Conservation (phyloP, 2,888 invertebrate genomes). For the Drosophila lacicola region DNA sequence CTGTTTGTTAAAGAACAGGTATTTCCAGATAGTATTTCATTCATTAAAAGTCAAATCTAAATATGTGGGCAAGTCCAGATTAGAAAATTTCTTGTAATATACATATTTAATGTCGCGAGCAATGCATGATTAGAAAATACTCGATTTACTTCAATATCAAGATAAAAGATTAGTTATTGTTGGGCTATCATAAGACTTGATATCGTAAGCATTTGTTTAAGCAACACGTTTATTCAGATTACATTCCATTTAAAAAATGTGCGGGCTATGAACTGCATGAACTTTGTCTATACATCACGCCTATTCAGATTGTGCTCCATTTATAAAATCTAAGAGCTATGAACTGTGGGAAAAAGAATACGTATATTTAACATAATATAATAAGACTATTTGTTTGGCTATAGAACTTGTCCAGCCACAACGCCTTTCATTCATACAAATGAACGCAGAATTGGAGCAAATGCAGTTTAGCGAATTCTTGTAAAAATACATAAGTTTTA, state of each 20-base stretch:
- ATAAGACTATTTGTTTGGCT: not conserved
- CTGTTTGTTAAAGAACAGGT: conserved; percentile 3
- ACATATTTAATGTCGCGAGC: not conserved
- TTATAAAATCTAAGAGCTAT: not conserved
- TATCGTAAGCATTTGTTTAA: not conserved
- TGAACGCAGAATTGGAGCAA: conserved; percentile 6
- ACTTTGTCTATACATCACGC: not conserved
- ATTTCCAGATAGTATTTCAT: not conserved
- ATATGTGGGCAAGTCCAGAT: conserved; percentile 5
- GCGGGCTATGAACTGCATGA: not conserved
- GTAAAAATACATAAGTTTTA: not conserved
- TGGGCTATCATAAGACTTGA: not conserved
- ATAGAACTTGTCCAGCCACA: not conserved
- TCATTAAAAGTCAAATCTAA: conserved; percentile 1
- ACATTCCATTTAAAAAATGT: not conserved
- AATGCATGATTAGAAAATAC: not conserved
- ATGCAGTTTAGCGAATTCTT: too few species aligned
- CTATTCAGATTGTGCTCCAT: not conserved
- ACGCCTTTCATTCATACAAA: conserved; percentile 4
- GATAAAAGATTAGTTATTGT: not conserved
- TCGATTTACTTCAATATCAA: not conserved
- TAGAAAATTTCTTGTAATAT: conserved; percentile 13
- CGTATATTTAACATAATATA: not conserved
- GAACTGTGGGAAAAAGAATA: not conserved
- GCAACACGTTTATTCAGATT: conserved; percentile 5